phyloP scores from a whole-genome alignment of 2,888 invertebrate genomes.

The Agrenia bidenticulata region DNA sequence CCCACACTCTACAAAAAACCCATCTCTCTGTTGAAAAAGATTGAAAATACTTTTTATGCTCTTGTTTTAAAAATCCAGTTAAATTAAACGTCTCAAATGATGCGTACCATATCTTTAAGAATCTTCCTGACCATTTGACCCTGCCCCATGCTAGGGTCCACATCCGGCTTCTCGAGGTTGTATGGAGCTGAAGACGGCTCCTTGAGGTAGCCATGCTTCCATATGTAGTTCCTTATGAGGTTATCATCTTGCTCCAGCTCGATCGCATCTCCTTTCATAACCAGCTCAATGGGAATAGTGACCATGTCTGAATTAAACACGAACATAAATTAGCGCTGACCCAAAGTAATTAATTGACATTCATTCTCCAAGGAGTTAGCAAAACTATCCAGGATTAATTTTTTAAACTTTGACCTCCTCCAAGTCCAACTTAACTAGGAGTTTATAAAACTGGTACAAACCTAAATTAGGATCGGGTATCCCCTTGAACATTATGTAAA shows the following conservation, averaged over 20 bases:
- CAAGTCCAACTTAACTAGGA: too few relatives aligned
- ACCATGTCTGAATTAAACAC: not conserved
- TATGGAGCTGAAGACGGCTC: slow-evolving; percentile 42
- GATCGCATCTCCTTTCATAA: slow-evolving; percentile 18
- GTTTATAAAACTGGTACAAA: too few relatives aligned
- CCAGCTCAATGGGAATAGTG: slow-evolving; percentile 4
- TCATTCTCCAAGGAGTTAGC: too few relatives aligned
- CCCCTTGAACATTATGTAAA: too few relatives aligned
- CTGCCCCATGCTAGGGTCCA: slow-evolving; percentile 53
- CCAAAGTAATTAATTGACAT: too few relatives aligned
- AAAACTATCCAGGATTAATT: too few relatives aligned
- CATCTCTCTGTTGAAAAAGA: slow-evolving; percentile 28
- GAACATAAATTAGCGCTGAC: too few relatives aligned
- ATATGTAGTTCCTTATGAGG: slow-evolving; percentile 29
- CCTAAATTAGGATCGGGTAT: too few relatives aligned
- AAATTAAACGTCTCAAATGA: too few relatives aligned
- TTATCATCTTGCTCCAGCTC: slow-evolving; percentile 38
- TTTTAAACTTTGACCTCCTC: too few relatives aligned
- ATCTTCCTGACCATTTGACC: slow-evolving; percentile 48
- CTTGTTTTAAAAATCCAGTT: slow-evolving; percentile 21
- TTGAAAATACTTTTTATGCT: too few relatives aligned
- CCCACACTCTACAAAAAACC: slow-evolving; percentile 53
- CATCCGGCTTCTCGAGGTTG: slow-evolving; percentile 40
- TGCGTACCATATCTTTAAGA: slow-evolving; percentile 48
- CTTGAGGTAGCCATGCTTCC: slow-evolving; percentile 13